Conservation (phyloP, 2,888 invertebrate genomes). For the Girardia tigrina region DNA sequence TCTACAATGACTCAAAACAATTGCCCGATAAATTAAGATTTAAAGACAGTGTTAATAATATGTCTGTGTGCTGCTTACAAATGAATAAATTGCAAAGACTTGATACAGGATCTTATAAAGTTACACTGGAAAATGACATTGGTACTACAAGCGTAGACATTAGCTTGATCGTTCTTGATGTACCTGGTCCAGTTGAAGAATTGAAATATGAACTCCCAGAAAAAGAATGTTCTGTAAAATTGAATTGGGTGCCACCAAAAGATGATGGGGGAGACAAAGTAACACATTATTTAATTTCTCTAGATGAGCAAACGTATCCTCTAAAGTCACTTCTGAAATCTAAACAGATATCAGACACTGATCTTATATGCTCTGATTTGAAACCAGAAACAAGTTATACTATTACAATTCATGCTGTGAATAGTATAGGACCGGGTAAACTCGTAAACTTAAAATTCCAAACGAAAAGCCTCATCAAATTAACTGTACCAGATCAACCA, state of each 20-base stretch:
- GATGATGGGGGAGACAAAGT: constrained; percentile 36
- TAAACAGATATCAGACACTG: neutral
- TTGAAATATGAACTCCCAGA: neutral
- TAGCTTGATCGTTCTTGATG: constrained; percentile 32
- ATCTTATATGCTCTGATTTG: neutral
- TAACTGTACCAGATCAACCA: constrained; percentile 32
- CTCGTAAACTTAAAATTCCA: neutral
- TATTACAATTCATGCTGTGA: neutral
- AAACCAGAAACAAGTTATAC: neutral
- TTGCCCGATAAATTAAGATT: neutral
- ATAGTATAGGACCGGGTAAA: neutral
- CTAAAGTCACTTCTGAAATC: neutral
- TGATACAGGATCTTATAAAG: constrained; percentile 40
- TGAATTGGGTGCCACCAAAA: constrained; percentile 28
- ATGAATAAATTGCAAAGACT: neutral
- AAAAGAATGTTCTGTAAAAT: neutral
- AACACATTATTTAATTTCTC: constrained; percentile 24
- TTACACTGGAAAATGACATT: constrained; percentile 40
- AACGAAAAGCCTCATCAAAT: neutral
- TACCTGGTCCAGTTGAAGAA: neutral
- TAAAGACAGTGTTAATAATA: neutral
- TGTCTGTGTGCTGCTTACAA: neutral
- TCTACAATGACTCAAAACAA: neutral
- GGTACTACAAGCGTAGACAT: constrained; percentile 38
- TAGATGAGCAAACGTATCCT: neutral